These are phyloP conservation scores for Phyllostomus hastatus DNA, from an alignment of 2,113 vertebrate species.

Conservation along the genomic window DNA sequence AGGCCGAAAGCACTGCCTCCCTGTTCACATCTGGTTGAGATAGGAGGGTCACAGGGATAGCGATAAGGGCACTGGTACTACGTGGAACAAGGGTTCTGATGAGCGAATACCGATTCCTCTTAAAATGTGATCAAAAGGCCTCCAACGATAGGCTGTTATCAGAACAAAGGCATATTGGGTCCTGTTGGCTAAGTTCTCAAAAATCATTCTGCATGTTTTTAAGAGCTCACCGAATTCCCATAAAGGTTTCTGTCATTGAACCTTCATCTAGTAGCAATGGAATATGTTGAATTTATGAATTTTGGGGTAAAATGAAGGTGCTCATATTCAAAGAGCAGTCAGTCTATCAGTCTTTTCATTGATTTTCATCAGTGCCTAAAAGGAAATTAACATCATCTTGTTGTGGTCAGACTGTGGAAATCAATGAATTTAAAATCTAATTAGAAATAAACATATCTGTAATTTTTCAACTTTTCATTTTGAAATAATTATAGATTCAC, in stretches of 20 bases:
- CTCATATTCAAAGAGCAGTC: background rate
- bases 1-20: background rate
- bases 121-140: background rate
- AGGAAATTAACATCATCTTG: background rate
- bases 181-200: background rate
- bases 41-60: background rate
- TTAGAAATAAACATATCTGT: background rate
- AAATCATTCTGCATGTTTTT: background rate
- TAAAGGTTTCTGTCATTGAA: background rate
- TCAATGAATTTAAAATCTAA: background rate
- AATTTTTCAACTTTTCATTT: background rate
- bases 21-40: constrained; percentile 17
- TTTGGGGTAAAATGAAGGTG: background rate
- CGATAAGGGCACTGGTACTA: background rate
- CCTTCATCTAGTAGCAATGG: background rate
- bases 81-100: background rate
- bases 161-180: background rate
- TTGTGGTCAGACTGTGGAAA: background rate
- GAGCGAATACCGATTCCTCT: background rate
- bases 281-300: background rate
- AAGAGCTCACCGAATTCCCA: background rate
- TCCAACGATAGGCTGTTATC: background rate
- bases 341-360: background rate
- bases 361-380: background rate
- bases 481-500: background rate